These are phyloP conservation scores for Diacarnus erythraeanus DNA, from an alignment of 37 sponge, comb jelly and placozoan species.

Conservation along the genomic window DNA sequence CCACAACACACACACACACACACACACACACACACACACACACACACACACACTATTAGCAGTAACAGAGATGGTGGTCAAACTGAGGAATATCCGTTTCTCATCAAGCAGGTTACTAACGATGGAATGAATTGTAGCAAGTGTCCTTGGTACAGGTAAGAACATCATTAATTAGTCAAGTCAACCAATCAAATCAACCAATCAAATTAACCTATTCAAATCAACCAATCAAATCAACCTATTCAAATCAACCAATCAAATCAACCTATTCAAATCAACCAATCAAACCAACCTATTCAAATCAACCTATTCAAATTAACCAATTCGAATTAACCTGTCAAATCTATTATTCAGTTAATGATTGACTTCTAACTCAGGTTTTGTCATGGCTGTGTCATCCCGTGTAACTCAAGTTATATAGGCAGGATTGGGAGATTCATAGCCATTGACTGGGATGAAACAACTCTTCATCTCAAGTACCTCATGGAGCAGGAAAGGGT, in stretches of 20 bases:
- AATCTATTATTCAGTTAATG: no score
- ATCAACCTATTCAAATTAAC: no score
- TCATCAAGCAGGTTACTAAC: conserved; percentile 70
- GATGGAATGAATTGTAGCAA: conserved; percentile 74
- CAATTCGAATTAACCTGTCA: no score
- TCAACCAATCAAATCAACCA: no score
- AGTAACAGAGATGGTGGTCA: background rate
- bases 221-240: no score
- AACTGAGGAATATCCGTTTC: conserved; percentile 66
- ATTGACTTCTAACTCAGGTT: conserved; percentile 44
- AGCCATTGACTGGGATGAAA: conserved; percentile 96
- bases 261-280: no score
- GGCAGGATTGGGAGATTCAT: conserved; percentile 49
- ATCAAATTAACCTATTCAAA: no score
- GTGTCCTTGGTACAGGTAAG: conserved; percentile 91
- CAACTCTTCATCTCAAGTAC: conserved; percentile 87
- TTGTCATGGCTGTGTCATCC: conserved; percentile 85
- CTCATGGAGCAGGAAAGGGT: conserved; percentile 85
- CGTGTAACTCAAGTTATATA: conserved; percentile 56
- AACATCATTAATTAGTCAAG: background rate
- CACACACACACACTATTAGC: no score
- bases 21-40: no score
- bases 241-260: no score
- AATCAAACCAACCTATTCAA: no score
- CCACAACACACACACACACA: no score